Percentiles rank a stretch among this genome's conserved stretches.
Evolutionary conservation across 2,113 vertebrate genomes (phyloP).

Genomic region (Carlito syrichta): DNA sequence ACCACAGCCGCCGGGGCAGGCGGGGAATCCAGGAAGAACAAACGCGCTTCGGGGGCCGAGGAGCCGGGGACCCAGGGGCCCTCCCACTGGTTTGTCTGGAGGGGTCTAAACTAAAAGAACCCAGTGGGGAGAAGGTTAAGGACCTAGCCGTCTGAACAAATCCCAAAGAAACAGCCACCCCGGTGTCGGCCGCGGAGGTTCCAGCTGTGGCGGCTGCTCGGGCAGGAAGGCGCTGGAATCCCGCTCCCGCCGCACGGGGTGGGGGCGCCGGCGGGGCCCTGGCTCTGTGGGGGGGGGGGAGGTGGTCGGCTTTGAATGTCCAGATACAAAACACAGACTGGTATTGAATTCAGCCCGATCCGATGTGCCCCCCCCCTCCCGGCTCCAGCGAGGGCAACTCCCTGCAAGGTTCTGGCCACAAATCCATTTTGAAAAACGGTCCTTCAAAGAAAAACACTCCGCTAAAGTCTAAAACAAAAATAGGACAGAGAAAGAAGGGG

Average conservation of each 20-base stretch:
- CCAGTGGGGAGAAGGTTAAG: not conserved
- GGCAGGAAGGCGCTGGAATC: not conserved
- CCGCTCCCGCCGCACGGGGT: not conserved
- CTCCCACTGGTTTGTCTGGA: not conserved
- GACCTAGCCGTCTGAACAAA: not conserved
- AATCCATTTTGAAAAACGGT: not conserved
- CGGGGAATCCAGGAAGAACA: not conserved
- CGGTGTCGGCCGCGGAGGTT: fast-evolving
- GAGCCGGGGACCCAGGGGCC: not conserved
- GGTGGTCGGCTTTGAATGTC: slow-evolving; percentile 52
- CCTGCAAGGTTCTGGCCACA: not conserved
- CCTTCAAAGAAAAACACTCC: not conserved
- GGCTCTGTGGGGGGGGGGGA: slow-evolving; percentile 20
- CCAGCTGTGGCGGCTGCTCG: not conserved
- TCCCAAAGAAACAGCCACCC: not conserved
- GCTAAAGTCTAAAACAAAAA: not conserved
- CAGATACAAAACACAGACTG: slow-evolving; percentile 59
- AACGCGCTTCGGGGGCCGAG: not conserved
- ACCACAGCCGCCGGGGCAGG: not conserved
- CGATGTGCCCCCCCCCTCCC: not conserved
- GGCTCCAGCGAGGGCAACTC: not conserved
- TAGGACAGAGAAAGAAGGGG: fast-evolving
- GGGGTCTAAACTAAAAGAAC: slow-evolving; percentile 18
- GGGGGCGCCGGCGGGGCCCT: not conserved
- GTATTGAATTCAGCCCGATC: slow-evolving; percentile 56